Percentiles rank a stretch among this genome's conserved stretches.
phyloP scores from a whole-genome alignment of 2,888 invertebrate genomes.

The Rhagium mordax region DNA sequence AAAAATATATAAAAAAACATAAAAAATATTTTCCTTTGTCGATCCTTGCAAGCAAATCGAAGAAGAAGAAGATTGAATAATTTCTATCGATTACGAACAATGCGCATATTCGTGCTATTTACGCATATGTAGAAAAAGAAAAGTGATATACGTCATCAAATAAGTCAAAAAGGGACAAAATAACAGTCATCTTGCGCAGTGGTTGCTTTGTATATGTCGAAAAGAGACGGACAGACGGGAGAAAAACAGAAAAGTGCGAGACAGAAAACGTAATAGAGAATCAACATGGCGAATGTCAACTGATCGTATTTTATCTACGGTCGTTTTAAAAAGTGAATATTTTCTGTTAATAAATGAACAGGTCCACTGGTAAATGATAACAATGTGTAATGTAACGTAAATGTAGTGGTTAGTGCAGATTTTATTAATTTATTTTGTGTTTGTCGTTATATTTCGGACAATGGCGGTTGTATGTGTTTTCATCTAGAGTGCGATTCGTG shows the following conservation, averaged over 20 bases:
- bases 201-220: slow-evolving; percentile 45
- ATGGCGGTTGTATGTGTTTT: slow-evolving; percentile 53
- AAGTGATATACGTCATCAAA: slow-evolving; percentile 28
- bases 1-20: too few relatives aligned
- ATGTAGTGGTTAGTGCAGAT: slow-evolving; percentile 50
- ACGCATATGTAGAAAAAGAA: slow-evolving; percentile 51
- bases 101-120: slow-evolving; percentile 50
- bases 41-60: not conserved
- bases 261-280: slow-evolving; percentile 45
- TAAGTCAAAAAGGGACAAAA: slow-evolving; percentile 45
- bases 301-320: slow-evolving; percentile 60
- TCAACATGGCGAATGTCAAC: slow-evolving; percentile 61
- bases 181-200: slow-evolving; percentile 47
- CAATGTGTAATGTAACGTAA: slow-evolving; percentile 64
- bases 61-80: slow-evolving; percentile 16
- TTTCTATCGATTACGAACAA: slow-evolving; percentile 45
- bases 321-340: slow-evolving; percentile 54
- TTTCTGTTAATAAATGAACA: slow-evolving; percentile 46
- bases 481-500: slow-evolving; percentile 48
- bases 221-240: slow-evolving; percentile 42
- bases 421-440: slow-evolving; percentile 54
- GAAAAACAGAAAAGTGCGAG: slow-evolving; percentile 34
- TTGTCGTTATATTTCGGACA: slow-evolving; percentile 53
- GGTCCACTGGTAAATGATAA: slow-evolving; percentile 46
- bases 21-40: too few relatives aligned